Evolutionary conservation across 2,113 vertebrate species (phyloP).

Genomic region (Gnathonemus longibarbis): DNA sequence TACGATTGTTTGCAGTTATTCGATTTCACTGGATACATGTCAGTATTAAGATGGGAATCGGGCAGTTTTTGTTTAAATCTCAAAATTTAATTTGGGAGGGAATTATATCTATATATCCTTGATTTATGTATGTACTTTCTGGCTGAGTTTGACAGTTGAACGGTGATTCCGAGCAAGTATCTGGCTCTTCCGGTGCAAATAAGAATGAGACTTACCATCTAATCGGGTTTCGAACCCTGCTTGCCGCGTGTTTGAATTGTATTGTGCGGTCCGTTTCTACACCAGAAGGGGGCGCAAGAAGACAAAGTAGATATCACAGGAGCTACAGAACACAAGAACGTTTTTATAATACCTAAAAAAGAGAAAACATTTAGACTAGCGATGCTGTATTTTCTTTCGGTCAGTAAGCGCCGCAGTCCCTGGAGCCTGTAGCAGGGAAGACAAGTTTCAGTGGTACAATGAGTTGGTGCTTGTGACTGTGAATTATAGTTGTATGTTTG

Average conservation of each 20-base stretch:
- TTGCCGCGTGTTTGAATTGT: not conserved
- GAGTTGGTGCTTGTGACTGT: not conserved
- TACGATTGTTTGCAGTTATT: not conserved
- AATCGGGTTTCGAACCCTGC: not conserved
- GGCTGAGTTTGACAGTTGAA: not conserved
- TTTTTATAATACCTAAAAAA: not conserved
- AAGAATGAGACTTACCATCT: not conserved
- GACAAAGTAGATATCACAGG: not conserved
- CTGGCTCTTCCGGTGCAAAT: not conserved
- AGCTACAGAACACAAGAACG: no score
- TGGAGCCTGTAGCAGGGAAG: not conserved
- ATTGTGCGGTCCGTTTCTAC: not conserved
- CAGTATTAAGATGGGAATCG: not conserved
- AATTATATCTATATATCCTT: not conserved
- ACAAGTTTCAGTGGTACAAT: not conserved
- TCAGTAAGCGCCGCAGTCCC: not conserved
- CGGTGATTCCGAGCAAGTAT: not conserved
- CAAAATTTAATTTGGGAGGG: not conserved
- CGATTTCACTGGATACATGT: not conserved
- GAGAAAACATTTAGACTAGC: not conserved
- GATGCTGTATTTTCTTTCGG: not conserved
- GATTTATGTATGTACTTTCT: not conserved
- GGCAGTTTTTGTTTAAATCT: not conserved
- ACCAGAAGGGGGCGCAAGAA: not conserved
- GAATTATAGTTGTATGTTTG: not conserved